A percentile compares a stretch with the other conserved stretches of the same genome.
Evolutionary conservation across 2,113 vertebrate species (phyloP).

Genomic region (Colaptes auratus): DNA sequence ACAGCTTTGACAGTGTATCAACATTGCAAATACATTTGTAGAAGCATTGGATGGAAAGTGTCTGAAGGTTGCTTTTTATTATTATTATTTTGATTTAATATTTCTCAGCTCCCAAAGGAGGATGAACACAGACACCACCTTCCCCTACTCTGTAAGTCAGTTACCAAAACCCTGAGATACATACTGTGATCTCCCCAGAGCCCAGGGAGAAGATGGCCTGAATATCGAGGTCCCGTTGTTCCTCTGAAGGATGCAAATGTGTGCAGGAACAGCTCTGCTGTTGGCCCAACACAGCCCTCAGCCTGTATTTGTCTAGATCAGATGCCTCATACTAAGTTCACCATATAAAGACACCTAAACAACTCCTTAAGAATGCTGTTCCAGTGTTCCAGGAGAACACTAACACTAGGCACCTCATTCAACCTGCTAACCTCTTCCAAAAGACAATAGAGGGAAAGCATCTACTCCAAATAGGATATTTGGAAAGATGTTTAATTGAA

Average conservation of each 20-base stretch:
- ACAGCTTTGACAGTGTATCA: background rate
- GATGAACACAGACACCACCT: background rate
- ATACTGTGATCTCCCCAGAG: background rate
- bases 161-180: background rate
- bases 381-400: background rate
- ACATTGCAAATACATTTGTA: background rate
- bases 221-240: background rate
- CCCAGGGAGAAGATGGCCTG: background rate
- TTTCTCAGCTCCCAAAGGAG: background rate
- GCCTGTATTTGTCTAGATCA: background rate
- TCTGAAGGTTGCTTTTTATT: background rate
- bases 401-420: background rate
- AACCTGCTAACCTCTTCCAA: background rate
- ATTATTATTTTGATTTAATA: background rate
- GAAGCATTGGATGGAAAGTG: background rate
- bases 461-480: background rate
- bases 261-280: background rate
- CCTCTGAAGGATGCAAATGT: background rate
- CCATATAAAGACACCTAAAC: background rate
- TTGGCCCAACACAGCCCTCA: background rate
- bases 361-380: background rate
- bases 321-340: background rate
- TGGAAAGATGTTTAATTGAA: background rate
- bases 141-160: background rate
- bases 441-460: background rate